Evolutionary conservation across 2,888 invertebrate genomes (phyloP), one percentile per base, ranked within the genome.

Genomic region (Clunio marinus): DNA sequence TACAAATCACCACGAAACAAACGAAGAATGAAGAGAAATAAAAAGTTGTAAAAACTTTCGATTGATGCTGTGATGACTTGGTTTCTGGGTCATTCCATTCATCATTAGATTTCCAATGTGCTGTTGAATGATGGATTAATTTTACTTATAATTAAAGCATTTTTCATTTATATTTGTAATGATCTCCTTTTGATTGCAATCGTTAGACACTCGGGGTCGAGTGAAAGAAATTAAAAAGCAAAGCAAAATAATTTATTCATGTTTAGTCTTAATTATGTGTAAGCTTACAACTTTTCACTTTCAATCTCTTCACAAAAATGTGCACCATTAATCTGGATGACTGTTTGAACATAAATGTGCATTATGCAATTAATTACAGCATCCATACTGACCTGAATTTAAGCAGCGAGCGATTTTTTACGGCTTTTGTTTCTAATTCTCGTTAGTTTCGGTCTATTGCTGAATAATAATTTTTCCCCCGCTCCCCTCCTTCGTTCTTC

Each of bases 341-440:
- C 4, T 5, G 3, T 17, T 7, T 32, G 59, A n/a, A 32, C n/a
- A n/a, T 27, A 57, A 57, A 24, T 57, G 27, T 25, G 57, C 57
- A 46, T 59, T 59, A 59, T 59, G 59, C 59, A 59, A 59, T 59
- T 59, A 59, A 59, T 59, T 59, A 59, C 32, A 32, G 32, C 28
- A 59, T 59, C 10, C 35, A 59, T 32, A 59, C 32, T 59, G 59
- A 59, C 59, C 59, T 59, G 59, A 35, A 32, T 28, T 17, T 35
- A 32, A 59, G 59, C 59, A 17, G 8, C 13, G 41, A 3, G 15
- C 41, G 41, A 28, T 28, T 58, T 59, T 59, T 59, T 32, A 59
- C 35, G 32, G 59, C 22, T 59, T 57, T 57, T 57, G 17, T 59
- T 32, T 32, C 32, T 32, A 32, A 32, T 59, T 59, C 17, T 57